Base-by-base conservation (phyloP, 2,888 invertebrate species). In the Eupithecia subumbrata region DNA sequence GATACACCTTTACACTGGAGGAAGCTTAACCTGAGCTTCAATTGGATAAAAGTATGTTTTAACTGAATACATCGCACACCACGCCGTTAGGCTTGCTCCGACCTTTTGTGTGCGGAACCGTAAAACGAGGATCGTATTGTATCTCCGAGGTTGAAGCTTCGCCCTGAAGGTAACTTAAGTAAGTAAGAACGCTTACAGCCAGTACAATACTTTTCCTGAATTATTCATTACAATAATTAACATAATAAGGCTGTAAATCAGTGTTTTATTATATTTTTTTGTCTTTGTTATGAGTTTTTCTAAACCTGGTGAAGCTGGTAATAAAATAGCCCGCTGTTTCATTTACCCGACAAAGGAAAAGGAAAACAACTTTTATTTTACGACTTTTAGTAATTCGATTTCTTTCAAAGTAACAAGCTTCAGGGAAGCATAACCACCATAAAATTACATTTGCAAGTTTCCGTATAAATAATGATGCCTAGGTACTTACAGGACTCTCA, bases 41-140 rank as follows among this genome's bases (percentile, higher is more conserved):
- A n/a, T n/a, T 4, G 0, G 9, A 52, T n/a, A 52, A n/a, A 52
- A 52, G 0, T 52, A 52, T 52, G 52, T 52, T n/a, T n/a, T 48
- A 7, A 48, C 18, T 2, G 48, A 48, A 8, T 48, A 48, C 48
- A 48, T 48, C 18, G 11, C n/a, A 43, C 9, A 2, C 12, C 52
- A 52, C n/a, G 2, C 52, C n/a, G 52, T 9, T 52, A 18, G 9
- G 3, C 14, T 18, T 16, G 63, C 30, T 18, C 18, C 66, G 66
- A 66, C 66, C 66, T 40, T 40, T 66, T 40, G n/a, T 66, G 34
- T 66, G n/a, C n/a, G n/a, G 66, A 66, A 66, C 9, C 40, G 66
- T n/a, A 12, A 66, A 66, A 64, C 63, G 7, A 63, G 30, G 9
- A 66, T 18, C 9, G 4, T 37, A 40, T 66, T 34, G 0, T 7